These are phyloP conservation scores for Dendrocincla tyrannina DNA, from an alignment of 2,797 vertebrate species.

Conservation along the genomic window DNA sequence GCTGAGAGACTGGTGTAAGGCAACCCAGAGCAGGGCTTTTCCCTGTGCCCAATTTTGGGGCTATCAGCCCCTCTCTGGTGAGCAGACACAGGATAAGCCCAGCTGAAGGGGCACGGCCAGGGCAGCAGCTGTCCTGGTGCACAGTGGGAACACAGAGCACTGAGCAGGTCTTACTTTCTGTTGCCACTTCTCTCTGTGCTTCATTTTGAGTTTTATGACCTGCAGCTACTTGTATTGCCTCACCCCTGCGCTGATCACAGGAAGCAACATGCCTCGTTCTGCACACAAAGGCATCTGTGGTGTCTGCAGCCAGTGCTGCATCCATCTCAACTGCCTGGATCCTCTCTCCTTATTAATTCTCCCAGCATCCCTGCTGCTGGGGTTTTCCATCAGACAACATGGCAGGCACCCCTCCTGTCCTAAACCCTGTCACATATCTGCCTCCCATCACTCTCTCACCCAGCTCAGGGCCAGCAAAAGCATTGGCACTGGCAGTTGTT, in stretches of 20 bases:
- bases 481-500: rapidly evolving
- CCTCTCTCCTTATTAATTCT: not conserved
- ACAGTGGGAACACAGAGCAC: not conserved
- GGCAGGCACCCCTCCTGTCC: not conserved
- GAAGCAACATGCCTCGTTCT: not conserved
- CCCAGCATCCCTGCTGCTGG: not conserved
- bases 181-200: not conserved
- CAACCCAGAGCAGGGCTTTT: not conserved
- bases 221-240: not conserved
- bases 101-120: not conserved
- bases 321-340: rapidly evolving
- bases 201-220: not conserved
- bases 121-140: not conserved
- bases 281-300: rapidly evolving
- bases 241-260: rapidly evolving
- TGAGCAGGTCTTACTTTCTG: not conserved
- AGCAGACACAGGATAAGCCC: not conserved
- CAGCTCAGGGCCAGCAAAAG: not conserved
- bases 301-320: not conserved
- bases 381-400: not conserved
- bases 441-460: not conserved
- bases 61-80: not conserved
- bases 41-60: rapidly evolving
- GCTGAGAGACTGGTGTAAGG: not conserved
- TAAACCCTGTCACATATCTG: rapidly evolving